These are phyloP conservation scores for Eupithecia pulchellata DNA, from an alignment of 2,888 invertebrate genomes.

Conservation along the genomic window DNA sequence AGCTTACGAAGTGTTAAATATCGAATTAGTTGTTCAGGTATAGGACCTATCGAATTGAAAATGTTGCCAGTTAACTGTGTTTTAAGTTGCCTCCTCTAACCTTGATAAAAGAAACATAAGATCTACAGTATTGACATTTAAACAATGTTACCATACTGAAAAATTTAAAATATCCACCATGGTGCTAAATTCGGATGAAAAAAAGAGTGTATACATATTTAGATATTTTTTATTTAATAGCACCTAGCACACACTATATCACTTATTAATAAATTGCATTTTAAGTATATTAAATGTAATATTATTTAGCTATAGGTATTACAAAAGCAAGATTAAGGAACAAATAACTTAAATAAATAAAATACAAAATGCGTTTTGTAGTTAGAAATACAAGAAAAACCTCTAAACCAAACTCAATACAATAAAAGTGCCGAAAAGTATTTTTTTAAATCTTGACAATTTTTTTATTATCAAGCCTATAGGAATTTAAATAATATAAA, in stretches of 20 bases:
- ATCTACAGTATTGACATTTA: too few relatives aligned
- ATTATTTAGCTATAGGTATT: background rate
- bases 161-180: background rate
- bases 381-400: background rate
- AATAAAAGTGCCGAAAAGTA: background rate
- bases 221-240: conserved; percentile 3
- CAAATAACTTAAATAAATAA: background rate
- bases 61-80: too few relatives aligned
- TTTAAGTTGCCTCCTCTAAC: too few relatives aligned
- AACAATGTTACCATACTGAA: too few relatives aligned
- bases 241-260: conserved; percentile 2
- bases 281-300: conserved; percentile 8
- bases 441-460: background rate
- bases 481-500: background rate
- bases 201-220: background rate
- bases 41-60: too few relatives aligned
- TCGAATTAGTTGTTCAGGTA: too few relatives aligned
- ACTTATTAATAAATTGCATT: conserved; percentile 16
- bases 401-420: background rate
- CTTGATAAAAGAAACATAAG: background rate
- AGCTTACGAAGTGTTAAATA: too few relatives aligned
- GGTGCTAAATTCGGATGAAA: background rate
- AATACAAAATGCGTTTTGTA: background rate
- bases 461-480: background rate
- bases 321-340: background rate